Evolutionary conservation across 2,797 vertebrate species (phyloP), one percentile per base, ranked within the genome.

Genomic region (Gephyroberyx darwinii): DNA sequence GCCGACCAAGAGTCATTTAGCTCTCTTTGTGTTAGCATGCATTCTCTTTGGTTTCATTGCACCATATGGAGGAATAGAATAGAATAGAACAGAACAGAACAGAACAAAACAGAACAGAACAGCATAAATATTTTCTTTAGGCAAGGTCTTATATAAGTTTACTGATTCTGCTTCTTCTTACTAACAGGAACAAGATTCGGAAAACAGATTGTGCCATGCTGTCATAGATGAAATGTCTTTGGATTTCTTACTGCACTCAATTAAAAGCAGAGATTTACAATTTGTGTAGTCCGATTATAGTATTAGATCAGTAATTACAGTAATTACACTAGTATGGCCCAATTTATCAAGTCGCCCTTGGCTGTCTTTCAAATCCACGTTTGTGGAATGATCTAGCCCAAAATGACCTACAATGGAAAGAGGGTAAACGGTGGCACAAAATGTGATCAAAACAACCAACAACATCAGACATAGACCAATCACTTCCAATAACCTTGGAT

Each of bases 361-460:
- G 65, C 77, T 51, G 55, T 54, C 31, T 50, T 5, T 68, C 59
- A 69, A 75, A 74, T 47, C 74, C 56, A 61, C 58, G 52, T 60
- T 51, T 53, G 22, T 13, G 4, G 1, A 19, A 71, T n/a, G 51
- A 55, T 45, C 17, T 19, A 17, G 2, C 57, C 61, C 50, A 41
- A 39, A 56, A 48, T 51, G 52, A 77, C 58, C 69, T 56, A 45
- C 53, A 55, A 14, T 5, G 7, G 30, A 47, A 47, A 7, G 22
- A 5, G 10, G 20, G 55, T 26, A 26, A 13, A 7, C 14, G 31
- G 55, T n/a, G 12, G 12, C 37, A 41, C 17, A 14, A 65, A 76
- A 54, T 19, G 26, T 26, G 26, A 26, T 26, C 26, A 26, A 26
- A 26, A 26, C 26, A 61, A 19, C 30, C 60, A 17, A 63, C 17